phyloP scores from a whole-genome alignment of 2,888 invertebrate species.

The Acleris laterana region DNA sequence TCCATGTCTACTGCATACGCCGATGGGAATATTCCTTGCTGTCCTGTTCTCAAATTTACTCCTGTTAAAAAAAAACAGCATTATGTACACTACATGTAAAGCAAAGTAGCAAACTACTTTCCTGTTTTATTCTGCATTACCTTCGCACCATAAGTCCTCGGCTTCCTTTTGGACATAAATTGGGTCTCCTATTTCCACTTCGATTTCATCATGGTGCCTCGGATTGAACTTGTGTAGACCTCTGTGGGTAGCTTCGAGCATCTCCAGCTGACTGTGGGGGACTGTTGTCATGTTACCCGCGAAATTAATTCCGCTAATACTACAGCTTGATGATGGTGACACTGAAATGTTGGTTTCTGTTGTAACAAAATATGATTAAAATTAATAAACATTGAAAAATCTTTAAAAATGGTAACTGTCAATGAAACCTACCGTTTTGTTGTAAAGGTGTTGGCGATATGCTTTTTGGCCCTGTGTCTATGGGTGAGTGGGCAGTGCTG shows the following conservation, averaged over 20 bases:
- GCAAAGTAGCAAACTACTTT: not conserved
- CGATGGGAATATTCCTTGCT: constrained; percentile 97
- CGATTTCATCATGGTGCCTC: constrained; percentile 97
- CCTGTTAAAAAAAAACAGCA: constrained; percentile 80
- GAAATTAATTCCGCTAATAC: constrained; percentile 81
- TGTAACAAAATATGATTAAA: not conserved
- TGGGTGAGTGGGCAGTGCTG: constrained; percentile 95
- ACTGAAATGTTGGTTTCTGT: constrained; percentile 60
- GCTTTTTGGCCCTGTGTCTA: constrained; percentile 92
- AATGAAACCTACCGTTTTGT: constrained; percentile 67
- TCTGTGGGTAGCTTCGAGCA: constrained; percentile 97
- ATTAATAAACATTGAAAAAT: constrained; percentile 1
- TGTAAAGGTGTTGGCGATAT: constrained; percentile 89
- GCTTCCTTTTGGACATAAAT: constrained; percentile 98
- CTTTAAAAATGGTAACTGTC: not conserved
- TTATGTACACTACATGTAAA: not conserved
- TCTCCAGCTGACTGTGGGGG: constrained; percentile 91
- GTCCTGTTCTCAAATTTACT: constrained; percentile 96
- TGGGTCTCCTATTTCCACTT: constrained; percentile 98
- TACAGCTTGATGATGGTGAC: constrained; percentile 85
- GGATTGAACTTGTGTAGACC: constrained; percentile 98
- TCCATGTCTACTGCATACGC: constrained; percentile 99
- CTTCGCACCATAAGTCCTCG: constrained; percentile 99
- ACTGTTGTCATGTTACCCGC: constrained; percentile 88
- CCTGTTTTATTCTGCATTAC: constrained; percentile 70